Evolutionary conservation across 2,797 vertebrate genomes (phyloP).

Genomic region (Pelodytes ibericus): DNA sequence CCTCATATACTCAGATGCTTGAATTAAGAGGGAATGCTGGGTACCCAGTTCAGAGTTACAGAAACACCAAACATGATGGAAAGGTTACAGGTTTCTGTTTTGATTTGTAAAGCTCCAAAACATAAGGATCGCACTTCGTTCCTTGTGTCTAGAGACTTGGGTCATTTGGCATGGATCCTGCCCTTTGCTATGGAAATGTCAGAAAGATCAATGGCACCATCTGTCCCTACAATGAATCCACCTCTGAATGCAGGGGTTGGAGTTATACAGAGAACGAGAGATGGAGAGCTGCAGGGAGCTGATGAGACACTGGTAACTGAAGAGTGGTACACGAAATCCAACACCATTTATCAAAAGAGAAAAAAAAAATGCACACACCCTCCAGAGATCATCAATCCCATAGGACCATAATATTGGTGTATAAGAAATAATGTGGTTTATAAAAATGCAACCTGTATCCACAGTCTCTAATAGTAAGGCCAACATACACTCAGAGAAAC

Average conservation of each 20-base stretch:
- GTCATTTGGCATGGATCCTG: conserved; percentile 43
- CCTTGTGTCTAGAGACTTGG: background rate
- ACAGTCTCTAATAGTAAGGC: background rate
- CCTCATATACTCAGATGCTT: background rate
- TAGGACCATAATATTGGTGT: background rate
- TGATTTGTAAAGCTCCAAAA: conserved; percentile 19
- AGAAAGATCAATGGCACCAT: conserved; percentile 52
- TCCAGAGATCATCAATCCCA: background rate
- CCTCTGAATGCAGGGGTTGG: conserved; percentile 32
- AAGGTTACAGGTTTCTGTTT: conserved; percentile 46
- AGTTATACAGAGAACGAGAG: conserved; percentile 6
- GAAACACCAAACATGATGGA: background rate
- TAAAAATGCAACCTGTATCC: background rate
- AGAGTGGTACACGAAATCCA: background rate
- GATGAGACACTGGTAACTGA: background rate
- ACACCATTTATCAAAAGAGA: conserved; percentile 1
- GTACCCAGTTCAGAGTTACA: conserved; percentile 14
- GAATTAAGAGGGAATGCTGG: conserved; percentile 9
- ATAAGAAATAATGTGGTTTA: background rate
- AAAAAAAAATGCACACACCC: background rate
- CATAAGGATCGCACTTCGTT: background rate
- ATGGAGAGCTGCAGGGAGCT: background rate
- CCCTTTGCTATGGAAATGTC: conserved; percentile 49
- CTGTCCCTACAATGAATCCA: conserved; percentile 43
- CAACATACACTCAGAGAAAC: conserved; percentile 3